Percentiles rank a stretch among this genome's conserved stretches.
Conservation (phyloP, 2,797 vertebrate genomes). For the Pantherophis alleghaniensis region DNA sequence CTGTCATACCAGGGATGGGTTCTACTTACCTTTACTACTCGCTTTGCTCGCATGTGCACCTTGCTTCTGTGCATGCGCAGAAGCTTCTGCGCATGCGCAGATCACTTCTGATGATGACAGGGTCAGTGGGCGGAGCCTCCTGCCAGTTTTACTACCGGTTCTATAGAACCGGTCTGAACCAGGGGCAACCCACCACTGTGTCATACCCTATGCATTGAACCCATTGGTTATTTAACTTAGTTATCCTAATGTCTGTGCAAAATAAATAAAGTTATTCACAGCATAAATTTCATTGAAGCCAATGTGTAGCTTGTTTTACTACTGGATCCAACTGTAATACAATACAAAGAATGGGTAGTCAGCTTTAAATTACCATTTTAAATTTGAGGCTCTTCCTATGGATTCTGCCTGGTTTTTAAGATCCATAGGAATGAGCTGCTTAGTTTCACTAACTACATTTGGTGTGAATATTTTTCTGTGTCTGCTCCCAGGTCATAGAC, state of each 20-base stretch:
- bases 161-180: no score
- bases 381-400: not conserved
- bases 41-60: no score
- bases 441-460: not conserved
- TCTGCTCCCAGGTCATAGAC: not conserved
- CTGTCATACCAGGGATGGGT: not conserved
- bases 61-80: no score
- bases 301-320: not conserved
- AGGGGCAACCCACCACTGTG: no score
- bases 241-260: not conserved
- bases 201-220: not conserved
- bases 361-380: not conserved
- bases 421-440: not conserved
- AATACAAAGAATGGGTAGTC: not conserved
- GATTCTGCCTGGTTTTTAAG: not conserved
- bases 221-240: not conserved
- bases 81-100: no score
- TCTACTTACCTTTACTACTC: no score
- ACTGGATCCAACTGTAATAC: not conserved
- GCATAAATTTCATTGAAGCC: not conserved
- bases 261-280: not conserved
- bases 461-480: not conserved
- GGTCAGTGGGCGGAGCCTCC: no score
- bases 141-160: no score
- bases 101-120: no score